Evolutionary conservation across 2,797 vertebrate genomes (phyloP), one percentile per base, ranked within the genome.

Genomic region (Merluccius polli): DNA sequence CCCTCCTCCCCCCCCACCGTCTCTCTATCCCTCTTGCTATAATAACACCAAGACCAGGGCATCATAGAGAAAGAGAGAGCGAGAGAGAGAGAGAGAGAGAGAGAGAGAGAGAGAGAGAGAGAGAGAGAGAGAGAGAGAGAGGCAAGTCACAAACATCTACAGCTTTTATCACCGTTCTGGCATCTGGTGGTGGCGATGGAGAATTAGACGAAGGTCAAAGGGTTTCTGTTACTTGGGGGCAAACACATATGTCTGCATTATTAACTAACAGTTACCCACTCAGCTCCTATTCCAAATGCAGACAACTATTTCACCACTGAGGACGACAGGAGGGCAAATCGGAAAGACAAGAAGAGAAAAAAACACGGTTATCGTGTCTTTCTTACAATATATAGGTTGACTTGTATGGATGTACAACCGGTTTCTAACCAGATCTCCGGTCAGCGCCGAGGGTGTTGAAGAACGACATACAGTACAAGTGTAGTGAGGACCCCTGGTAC

Each of bases 401-500:
- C 32, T 9, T 75, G n/a, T n/a, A n/a, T 1, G 29, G 29, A 79
- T 78, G 67, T 4, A 24, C n/a, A 63, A 13, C 24, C 72, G 36
- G 74, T 59, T 29, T 0, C 24, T 63, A 16, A 27, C 33, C 16
- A 75, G 16, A 48, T 3, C 9, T 1, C 29, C 24, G 10, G 24
- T 31, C 29, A 71, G 48, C 68, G 74, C 78, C 10, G 1, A 77
- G 80, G 77, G 2, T 38, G 44, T 67, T 67, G 80, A 79, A 78
- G 38, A 29, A 73, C 80, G 78, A 79, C 71, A 67, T 85, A 91
- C 92, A 95, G 94, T 94, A 94, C 91, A 85, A 87, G 81, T 71
- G 84, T n/a, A 21, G 33, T 35, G 80, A 78, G 82, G 77, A 80
- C 77, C 75, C 78, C 59, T 9, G n/a, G 5, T 24, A 9, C 52